Base-by-base conservation (phyloP, 2,888 invertebrate species). In the Drosophila anceps region DNA sequence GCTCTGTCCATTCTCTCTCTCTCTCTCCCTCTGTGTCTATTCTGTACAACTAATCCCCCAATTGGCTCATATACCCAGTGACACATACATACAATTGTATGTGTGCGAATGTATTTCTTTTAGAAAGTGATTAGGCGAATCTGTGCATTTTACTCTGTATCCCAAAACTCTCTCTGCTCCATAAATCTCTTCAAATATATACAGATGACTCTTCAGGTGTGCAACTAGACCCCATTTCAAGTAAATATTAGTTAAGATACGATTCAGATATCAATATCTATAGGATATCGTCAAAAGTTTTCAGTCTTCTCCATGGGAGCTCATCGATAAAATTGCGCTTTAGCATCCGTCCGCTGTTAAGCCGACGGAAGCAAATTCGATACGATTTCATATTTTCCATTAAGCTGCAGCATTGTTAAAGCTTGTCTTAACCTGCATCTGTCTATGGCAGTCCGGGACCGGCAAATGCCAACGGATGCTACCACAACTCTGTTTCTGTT, bases 401-500 rank as follows among this genome's bases (percentile, higher is more conserved):
- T 44, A 20, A 15, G 35, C 51, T 24, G n/a, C 13, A 33, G 27
- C 7, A 44, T 61, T 66, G 57, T 50, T 61, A 54, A 66, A 57
- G 59, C 43, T 29, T 33, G 37, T 68, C 44, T 39, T 44, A 51
- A 27, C 31, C 35, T 54, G 41, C 5, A 10, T 24, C 48, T 59
- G 59, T 39, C 68, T 51, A 63, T 76, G 67, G n/a, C 53, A 69
- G 20, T 58, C 7, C 53, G 39, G 39, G 15, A 3, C 58, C 9
- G 9, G 9, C 54, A 37, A 13, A 37, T 57, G 18, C 51, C 37
- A n/a, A n/a, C 24, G 43, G 31, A 37, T 15, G 50, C 33, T 15
- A 54, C 79, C 76, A n/a, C 79, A 68, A 48, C 44, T 58, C 44
- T 39, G 69, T 53, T 65, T 65, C 64, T 51, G 58, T 43, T 54